Conservation (phyloP, 1,140 invertebrate species). For the Lutraria rhynchaena region DNA sequence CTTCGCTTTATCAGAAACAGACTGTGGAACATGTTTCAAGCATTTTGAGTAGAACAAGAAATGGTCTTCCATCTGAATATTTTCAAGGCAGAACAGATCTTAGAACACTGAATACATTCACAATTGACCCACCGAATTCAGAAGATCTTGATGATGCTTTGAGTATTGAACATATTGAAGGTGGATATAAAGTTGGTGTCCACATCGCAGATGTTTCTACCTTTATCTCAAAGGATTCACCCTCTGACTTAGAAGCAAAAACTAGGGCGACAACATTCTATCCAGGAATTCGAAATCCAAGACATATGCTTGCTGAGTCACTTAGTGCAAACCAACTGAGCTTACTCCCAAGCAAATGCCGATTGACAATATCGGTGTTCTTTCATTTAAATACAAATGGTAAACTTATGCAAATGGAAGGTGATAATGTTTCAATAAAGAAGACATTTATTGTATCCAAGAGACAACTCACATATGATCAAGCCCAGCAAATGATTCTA, state of each 20-base stretch:
- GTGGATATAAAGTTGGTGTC: slow-evolving; percentile 69
- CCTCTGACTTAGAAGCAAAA: slow-evolving; percentile 77
- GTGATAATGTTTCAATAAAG: slow-evolving; percentile 26
- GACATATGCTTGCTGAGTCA: slow-evolving; percentile 81
- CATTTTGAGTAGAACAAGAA: slow-evolving; percentile 4
- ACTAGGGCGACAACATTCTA: slow-evolving; percentile 77
- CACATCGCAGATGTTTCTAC: slow-evolving; percentile 80
- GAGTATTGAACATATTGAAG: slow-evolving; percentile 83
- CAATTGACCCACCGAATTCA: slow-evolving; percentile 98
- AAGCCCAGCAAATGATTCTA: slow-evolving; percentile 69
- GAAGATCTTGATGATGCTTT: slow-evolving; percentile 99
- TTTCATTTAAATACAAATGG: slow-evolving; percentile 64
- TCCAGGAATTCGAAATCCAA: slow-evolving; percentile 69
- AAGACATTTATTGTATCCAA: slow-evolving; percentile 66
- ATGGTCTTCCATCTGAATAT: neutral
- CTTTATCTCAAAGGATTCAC: slow-evolving; percentile 69
- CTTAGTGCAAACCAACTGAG: slow-evolving; percentile 80
- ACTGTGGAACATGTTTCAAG: slow-evolving; percentile 24
- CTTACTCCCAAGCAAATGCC: slow-evolving; percentile 75
- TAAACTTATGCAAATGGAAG: slow-evolving; percentile 37
- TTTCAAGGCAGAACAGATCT: slow-evolving; percentile 86
- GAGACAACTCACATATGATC: slow-evolving; percentile 67
- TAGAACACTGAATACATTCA: slow-evolving; percentile 85
- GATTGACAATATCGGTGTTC: slow-evolving; percentile 73
- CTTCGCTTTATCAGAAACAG: slow-evolving; percentile 25